Evolutionary conservation across 2,888 invertebrate genomes (phyloP).

Genomic region (Amphipoea oculea): DNA sequence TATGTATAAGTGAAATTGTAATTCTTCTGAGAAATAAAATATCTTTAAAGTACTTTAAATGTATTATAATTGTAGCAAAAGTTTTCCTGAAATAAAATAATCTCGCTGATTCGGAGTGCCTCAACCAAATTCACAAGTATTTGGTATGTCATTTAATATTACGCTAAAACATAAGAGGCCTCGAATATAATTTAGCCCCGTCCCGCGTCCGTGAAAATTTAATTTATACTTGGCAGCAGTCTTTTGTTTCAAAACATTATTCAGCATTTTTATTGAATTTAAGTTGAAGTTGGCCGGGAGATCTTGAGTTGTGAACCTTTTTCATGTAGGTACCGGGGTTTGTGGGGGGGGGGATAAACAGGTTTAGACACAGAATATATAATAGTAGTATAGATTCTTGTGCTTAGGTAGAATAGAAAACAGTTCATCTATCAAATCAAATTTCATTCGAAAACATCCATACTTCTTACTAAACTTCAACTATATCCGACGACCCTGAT

Average conservation of each 20-base stretch:
- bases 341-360: neutral
- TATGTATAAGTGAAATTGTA: neutral
- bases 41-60: neutral
- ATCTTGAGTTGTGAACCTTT: neutral
- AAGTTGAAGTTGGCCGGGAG: neutral
- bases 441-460: no score
- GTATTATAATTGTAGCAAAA: neutral
- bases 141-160: neutral
- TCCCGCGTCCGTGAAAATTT: neutral
- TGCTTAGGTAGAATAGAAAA: neutral
- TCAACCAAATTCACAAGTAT: constrained; percentile 3
- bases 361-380: neutral
- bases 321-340: neutral
- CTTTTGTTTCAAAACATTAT: constrained; percentile 10
- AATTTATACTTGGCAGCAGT: neutral
- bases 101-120: neutral
- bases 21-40: neutral
- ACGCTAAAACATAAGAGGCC: neutral
- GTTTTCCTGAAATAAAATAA: neutral
- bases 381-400: neutral
- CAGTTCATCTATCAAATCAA: no score
- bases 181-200: neutral
- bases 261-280: neutral
- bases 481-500: no score
- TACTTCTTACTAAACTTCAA: no score